These are phyloP conservation scores for Chauna torquata DNA, from an alignment of 2,113 vertebrate species.

Conservation along the genomic window DNA sequence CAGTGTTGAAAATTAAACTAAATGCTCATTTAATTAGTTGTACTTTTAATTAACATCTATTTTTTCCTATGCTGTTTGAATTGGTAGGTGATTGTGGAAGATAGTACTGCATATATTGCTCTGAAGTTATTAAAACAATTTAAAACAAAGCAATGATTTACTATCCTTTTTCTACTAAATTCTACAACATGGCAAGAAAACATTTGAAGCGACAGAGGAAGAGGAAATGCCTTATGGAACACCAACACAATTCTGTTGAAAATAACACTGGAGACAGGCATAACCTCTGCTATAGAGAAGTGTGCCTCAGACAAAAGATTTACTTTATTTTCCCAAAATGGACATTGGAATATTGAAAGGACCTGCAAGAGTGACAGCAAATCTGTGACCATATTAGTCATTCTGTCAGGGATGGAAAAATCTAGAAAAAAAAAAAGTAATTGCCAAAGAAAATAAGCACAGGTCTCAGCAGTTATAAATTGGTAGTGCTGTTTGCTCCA, in stretches of 20 bases:
- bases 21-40: neutral
- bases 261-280: neutral
- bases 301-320: neutral
- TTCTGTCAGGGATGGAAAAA: conserved; percentile 34
- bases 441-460: neutral
- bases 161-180: neutral
- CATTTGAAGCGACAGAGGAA: neutral
- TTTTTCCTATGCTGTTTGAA: neutral
- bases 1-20: neutral
- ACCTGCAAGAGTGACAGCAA: conserved; percentile 12
- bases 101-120: neutral
- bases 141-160: neutral
- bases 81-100: neutral
- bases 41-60: neutral
- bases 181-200: neutral
- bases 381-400: conserved; percentile 16
- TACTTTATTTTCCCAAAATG: neutral
- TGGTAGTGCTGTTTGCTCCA: neutral
- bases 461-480: neutral
- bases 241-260: neutral
- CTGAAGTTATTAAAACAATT: neutral
- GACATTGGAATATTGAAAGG: conserved; percentile 15
- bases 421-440: neutral
- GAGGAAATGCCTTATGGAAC: neutral
- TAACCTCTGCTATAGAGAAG: neutral